phyloP scores from a whole-genome alignment of 2,797 vertebrate species.

The Karalla daura region DNA sequence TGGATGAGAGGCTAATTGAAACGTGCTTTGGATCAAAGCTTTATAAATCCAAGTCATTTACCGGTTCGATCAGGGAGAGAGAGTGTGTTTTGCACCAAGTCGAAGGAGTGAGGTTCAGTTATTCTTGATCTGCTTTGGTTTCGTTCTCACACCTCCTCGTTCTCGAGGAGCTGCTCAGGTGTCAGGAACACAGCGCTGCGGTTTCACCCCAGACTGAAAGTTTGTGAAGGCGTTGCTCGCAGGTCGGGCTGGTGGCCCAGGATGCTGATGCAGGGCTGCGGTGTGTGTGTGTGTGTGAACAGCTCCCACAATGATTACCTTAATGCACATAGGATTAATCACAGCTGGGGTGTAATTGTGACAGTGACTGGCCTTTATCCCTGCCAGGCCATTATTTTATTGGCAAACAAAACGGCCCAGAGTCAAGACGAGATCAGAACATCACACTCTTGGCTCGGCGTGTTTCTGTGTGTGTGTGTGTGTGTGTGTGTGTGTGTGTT shows the following conservation, averaged over 20 bases:
- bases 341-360: constrained; percentile 59
- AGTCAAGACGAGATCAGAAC: constrained; percentile 62
- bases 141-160: constrained; percentile 41
- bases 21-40: neutral
- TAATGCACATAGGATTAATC: constrained; percentile 46
- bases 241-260: neutral
- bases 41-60: neutral
- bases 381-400: constrained; percentile 59
- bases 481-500: constrained; percentile 1
- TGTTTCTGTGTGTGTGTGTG: constrained; percentile 6
- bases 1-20: neutral
- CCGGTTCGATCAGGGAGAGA: neutral
- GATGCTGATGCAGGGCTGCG: constrained; percentile 8
- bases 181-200: constrained; percentile 12
- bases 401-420: constrained; percentile 54
- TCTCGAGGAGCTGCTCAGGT: constrained; percentile 36
- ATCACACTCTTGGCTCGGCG: constrained; percentile 35
- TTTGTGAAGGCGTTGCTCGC: neutral
- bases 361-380: constrained; percentile 52
- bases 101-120: no score
- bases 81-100: neutral
- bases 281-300: constrained; percentile 10
- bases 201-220: constrained; percentile 19
- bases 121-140: no score
- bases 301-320: constrained; percentile 19